phyloP scores from a whole-genome alignment of 2,113 vertebrate genomes.

The Pelecanoides urinatrix region DNA sequence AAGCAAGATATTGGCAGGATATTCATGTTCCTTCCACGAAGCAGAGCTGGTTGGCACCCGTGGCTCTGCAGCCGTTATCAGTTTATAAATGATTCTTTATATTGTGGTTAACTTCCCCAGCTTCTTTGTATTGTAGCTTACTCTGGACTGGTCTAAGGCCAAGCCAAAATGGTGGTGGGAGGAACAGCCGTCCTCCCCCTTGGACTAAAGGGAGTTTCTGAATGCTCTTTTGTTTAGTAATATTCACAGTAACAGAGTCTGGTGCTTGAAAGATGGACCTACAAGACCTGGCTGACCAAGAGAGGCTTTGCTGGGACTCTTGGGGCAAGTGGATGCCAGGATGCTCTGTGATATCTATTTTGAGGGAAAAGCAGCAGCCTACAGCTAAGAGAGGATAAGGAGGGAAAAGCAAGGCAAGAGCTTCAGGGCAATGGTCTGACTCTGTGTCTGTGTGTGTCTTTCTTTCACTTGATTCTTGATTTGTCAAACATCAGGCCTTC shows the following conservation, averaged over 20 bases:
- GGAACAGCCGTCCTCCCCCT: not conserved
- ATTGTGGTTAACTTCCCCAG: not conserved
- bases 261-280: not conserved
- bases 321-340: not conserved
- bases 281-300: not conserved
- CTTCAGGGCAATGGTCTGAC: not conserved
- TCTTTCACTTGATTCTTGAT: not conserved
- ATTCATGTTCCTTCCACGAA: fast-evolving
- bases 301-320: not conserved
- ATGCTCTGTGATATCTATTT: not conserved
- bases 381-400: not conserved
- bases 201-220: not conserved
- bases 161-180: not conserved
- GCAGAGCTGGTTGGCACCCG: not conserved
- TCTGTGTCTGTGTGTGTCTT: not conserved
- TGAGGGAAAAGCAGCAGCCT: not conserved
- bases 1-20: not conserved
- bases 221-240: not conserved
- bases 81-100: not conserved
- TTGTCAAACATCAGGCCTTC: not conserved
- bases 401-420: not conserved
- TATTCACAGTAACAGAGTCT: not conserved
- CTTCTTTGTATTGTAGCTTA: not conserved
- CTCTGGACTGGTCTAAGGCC: not conserved
- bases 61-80: not conserved